Percentiles rank a stretch among this genome's conserved stretches.
Evolutionary conservation across 1,140 invertebrate genomes (phyloP).

Genomic region (Ostrea edulis): DNA sequence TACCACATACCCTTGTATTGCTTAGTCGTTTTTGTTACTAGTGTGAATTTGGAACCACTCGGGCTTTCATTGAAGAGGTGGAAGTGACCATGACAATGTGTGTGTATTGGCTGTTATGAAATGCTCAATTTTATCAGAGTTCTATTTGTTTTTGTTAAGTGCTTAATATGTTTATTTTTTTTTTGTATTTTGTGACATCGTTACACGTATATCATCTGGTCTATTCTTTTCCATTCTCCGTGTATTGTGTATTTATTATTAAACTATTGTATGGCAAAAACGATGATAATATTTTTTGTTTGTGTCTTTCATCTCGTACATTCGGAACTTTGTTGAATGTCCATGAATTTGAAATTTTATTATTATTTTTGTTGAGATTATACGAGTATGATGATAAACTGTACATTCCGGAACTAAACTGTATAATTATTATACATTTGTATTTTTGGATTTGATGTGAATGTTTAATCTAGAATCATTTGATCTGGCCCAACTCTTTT

Average conservation of each 20-base stretch:
- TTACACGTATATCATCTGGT: slow-evolving; percentile 13
- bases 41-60: slow-evolving; percentile 1
- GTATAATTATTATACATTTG: not conserved
- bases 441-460: not conserved
- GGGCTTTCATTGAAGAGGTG: slow-evolving; percentile 2
- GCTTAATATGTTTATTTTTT: slow-evolving; percentile 35
- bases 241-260: slow-evolving; percentile 18
- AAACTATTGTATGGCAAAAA: slow-evolving; percentile 19
- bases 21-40: not conserved
- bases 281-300: not conserved
- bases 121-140: slow-evolving; percentile 39
- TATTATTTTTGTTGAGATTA: slow-evolving; percentile 23
- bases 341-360: not conserved
- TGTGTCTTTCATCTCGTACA: slow-evolving; percentile 17
- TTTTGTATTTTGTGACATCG: slow-evolving; percentile 16
- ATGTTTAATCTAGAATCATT: not conserved
- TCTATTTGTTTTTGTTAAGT: slow-evolving; percentile 36
- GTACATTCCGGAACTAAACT: slow-evolving; percentile 22
- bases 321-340: not conserved
- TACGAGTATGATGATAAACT: not conserved
- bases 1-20: not conserved
- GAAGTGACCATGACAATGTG: slow-evolving; percentile 4
- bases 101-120: slow-evolving; percentile 13
- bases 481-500: not conserved
- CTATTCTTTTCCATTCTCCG: not conserved